Evolutionary conservation across 2,113 vertebrate genomes (phyloP).

Genomic region (Dolichallabes microphthalmus): DNA sequence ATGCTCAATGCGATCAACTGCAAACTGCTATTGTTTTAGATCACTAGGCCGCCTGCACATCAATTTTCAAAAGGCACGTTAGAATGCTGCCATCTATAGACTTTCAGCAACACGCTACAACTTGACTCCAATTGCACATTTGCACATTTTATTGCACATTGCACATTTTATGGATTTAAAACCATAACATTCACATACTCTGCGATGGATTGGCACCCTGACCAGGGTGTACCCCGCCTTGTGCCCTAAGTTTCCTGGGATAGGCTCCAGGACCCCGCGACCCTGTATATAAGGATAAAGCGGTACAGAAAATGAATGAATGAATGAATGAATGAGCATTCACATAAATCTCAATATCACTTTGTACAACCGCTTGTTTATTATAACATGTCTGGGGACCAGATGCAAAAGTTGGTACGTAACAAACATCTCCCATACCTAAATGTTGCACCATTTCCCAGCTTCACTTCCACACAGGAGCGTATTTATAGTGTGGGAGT

Average conservation of each 20-base stretch:
- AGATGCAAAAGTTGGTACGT: not conserved
- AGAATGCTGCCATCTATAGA: constrained; percentile 31
- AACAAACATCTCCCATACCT: not conserved
- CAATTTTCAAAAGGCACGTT: not conserved
- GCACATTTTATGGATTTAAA: not conserved
- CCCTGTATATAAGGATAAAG: no score
- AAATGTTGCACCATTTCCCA: not conserved
- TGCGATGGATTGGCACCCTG: no score
- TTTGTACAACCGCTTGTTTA: not conserved
- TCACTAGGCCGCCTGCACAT: not conserved
- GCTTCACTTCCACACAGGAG: not conserved
- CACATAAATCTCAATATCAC: not conserved
- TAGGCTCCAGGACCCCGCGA: no score
- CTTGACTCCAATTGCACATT: not conserved
- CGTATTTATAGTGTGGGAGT: constrained; percentile 14
- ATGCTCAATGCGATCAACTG: no score
- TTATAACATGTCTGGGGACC: not conserved
- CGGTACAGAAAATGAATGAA: no score
- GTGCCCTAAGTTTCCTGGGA: no score
- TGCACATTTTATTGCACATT: not conserved
- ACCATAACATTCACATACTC: not conserved
- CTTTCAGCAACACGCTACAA: not conserved
- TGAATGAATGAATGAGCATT: no score
- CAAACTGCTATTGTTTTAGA: not conserved
- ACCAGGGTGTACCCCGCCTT: no score